Conservation (phyloP, 2,797 vertebrate species). For the Parauchenoglanis ngamensis region DNA sequence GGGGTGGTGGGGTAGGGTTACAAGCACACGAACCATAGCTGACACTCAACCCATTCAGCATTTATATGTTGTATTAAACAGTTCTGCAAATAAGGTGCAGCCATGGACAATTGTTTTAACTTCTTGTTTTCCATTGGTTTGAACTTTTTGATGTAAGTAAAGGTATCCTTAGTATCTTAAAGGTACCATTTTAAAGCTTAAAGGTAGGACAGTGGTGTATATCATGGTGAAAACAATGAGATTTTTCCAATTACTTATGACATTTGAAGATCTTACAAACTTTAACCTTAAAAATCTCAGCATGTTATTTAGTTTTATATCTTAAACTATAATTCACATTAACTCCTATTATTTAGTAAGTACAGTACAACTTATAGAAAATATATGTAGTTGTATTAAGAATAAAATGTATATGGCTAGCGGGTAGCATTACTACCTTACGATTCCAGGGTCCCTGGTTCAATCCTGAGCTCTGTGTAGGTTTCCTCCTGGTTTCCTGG, state of each 20-base stretch:
- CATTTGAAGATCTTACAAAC: not conserved
- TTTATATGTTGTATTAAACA: not conserved
- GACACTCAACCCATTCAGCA: conserved; percentile 7
- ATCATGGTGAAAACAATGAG: not conserved
- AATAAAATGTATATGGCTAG: not conserved
- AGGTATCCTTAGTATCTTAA: not conserved
- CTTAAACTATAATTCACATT: not conserved
- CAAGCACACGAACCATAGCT: conserved; percentile 2
- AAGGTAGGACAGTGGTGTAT: not conserved
- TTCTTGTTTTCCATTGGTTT: not conserved
- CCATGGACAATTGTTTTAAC: not conserved
- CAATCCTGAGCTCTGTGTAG: not conserved
- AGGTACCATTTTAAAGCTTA: not conserved
- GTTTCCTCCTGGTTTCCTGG: not conserved
- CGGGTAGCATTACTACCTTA: not conserved
- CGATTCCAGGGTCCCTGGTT: not conserved
- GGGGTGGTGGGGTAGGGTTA: conserved; percentile 35
- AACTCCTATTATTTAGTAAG: not conserved
- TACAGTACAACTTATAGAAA: not conserved
- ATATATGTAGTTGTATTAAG: not conserved
- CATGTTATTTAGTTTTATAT: not conserved
- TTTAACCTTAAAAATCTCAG: not conserved
- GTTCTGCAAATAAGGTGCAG: not conserved
- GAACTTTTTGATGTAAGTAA: not conserved
- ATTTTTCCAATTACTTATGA: not conserved